These are phyloP conservation scores for Artibeus lituratus DNA, from an alignment of 2,797 vertebrate species.

Conservation along the genomic window DNA sequence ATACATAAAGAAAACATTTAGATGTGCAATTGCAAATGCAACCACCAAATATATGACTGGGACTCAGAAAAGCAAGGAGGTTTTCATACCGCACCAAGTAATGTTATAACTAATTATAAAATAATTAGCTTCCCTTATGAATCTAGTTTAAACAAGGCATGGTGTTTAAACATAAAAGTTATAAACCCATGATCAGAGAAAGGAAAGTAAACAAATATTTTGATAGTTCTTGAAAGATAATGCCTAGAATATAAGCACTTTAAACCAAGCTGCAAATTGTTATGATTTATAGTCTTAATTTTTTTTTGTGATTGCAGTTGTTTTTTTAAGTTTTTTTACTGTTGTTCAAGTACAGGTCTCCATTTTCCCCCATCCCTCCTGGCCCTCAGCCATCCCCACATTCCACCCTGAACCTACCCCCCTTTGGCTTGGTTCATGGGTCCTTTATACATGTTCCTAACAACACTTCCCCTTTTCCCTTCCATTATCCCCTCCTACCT, in stretches of 20 bases:
- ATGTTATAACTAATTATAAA: not conserved
- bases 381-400: no score
- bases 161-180: constrained; percentile 13
- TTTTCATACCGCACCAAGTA: not conserved
- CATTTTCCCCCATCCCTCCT: no score
- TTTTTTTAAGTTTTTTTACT: no score
- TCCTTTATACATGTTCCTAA: no score
- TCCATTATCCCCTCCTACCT: no score
- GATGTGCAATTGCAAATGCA: constrained; percentile 20
- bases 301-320: no score
- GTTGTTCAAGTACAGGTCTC: no score
- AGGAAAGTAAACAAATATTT: not conserved
- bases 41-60: not conserved
- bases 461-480: no score
- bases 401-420: no score
- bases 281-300: not conserved
- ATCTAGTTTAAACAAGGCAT: not conserved
- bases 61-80: not conserved
- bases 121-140: not conserved
- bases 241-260: not conserved
- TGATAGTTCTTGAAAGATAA: not conserved
- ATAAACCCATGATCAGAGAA: not conserved
- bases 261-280: not conserved
- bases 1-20: constrained; percentile 57
- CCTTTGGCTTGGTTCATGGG: no score